Evolutionary conservation across 2,888 invertebrate species (phyloP), one percentile per base, ranked within the genome.

Genomic region (Drosophila histrio): DNA sequence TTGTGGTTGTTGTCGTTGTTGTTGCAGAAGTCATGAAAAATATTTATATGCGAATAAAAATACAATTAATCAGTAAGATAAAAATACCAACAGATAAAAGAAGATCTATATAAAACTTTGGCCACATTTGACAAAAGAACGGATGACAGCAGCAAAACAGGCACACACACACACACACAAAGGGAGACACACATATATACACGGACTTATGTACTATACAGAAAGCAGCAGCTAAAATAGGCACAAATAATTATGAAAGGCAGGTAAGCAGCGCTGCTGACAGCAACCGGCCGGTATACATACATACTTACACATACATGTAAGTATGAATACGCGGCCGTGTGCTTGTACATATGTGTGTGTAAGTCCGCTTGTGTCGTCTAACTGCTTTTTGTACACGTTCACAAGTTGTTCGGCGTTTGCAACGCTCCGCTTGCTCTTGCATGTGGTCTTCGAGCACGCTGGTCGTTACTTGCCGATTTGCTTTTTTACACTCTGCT

Each of bases 211-310:
- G 17, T 41, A 58, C 19, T 39, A 59, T 22, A 66, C 24, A 66
- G 13, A 66, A 66, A 54, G 52, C 57, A 54, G 52, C 57, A 63
- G 59, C 63, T 30, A 57, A 86, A 87, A 84, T 81, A 78, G 75
- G 75, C 82, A 75, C 72, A 79, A 85, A 74, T 85, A 81, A 87
- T 81, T 84, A 88, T 84, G 84, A 88, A 87, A 88, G 79, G 74
- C 85, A 65, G 71, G 83, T 77, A 81, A 65, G 85, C 58, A 62
- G 57, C 50, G 39, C 57, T 32, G 58, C 44, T 8, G 28, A 22
- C 56, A 66, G 52, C 86, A 66, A 87, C 87, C 88, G 82, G 87
- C 88, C 82, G 88, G 84, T 77, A 87, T 53, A 53, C 64, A 71
- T 62, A 69, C 46, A 58, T 60, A 60, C 34, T 64, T 11, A 53